phyloP scores from a whole-genome alignment of 2,797 vertebrate species.

The Nyctibius grandis region DNA sequence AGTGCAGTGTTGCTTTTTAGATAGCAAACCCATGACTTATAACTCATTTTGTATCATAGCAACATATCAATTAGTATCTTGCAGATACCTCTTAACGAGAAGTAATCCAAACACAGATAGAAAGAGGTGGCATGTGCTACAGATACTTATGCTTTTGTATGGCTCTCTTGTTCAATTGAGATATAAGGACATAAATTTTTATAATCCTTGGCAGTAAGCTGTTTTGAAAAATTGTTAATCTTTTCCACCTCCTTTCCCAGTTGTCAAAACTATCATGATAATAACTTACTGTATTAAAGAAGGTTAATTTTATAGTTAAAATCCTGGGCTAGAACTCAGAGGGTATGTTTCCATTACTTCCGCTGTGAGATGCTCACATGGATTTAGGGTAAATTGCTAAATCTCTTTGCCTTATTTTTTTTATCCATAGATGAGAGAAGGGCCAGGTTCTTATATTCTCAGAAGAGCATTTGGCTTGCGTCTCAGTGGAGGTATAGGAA shows the following conservation, averaged over 20 bases:
- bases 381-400: neutral
- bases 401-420: neutral
- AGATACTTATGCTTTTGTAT: neutral
- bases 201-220: slow-evolving; percentile 48
- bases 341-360: neutral
- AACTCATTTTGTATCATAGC: neutral
- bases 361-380: neutral
- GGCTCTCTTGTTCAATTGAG: neutral
- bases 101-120: neutral
- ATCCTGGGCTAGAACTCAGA: neutral
- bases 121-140: neutral
- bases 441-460: neutral
- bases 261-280: slow-evolving; percentile 34
- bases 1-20: neutral
- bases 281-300: slow-evolving; percentile 16
- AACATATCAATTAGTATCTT: neutral
- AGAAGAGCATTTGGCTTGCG: neutral
- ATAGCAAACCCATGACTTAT: neutral
- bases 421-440: neutral
- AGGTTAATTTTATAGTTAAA: slow-evolving; percentile 43
- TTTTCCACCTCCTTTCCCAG: slow-evolving; percentile 38
- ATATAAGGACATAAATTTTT: slow-evolving; percentile 52
- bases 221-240: slow-evolving; percentile 42
- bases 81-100: neutral
- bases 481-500: neutral